Base-by-base conservation (phyloP, 2,113 vertebrate genomes). In the Delphinapterus leucas region DNA sequence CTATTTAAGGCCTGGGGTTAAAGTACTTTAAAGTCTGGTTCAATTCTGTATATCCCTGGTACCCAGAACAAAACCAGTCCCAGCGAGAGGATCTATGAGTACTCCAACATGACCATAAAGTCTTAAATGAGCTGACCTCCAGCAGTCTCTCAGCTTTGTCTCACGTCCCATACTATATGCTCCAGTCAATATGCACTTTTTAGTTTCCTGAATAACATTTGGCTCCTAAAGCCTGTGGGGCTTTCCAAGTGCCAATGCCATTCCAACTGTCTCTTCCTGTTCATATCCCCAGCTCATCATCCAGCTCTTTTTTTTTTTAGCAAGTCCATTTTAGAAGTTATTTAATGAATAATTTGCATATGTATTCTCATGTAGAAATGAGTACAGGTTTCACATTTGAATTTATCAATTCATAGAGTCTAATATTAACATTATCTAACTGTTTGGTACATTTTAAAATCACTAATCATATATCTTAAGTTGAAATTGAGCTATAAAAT, bases 51-150 rank as follows among this genome's bases (percentile, higher is more conserved):
- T 47, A 49, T 68, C 31, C 11, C 44, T 36, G 23, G 18, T 25
- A 76, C 21, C 55, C 33, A 93, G 82, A 91, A 88, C 60, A 91
- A 73, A 97, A 44, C 41, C 91, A 61, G 55, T 71, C 60, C 74
- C 36, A 83, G 76, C n/a, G 38, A 82, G 6, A 90, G 23, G 31
- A 41, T 49, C n/a, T 93, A 18, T 70, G 68, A 94, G 31, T 80
- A 60, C 36, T 73, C 88, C 7, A 8, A 36, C 44, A 65, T 21
- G 53, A 80, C 20, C n/a, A 74, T 33, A 71, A 83, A 77, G 55
- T 83, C 67, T 49, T 94, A 61, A 71, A 80, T 68, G 70, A 92
- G 5, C 41, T 67, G 68, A 83, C 38, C 58, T 77, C 53, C 5
- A 31, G 31, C 58, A 86, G 58, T 38, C 17, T 83, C 61, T 71